Evolutionary conservation across 2,113 vertebrate genomes (phyloP), one percentile per base, ranked within the genome.

Genomic region (Apistogramma diplotaenia): DNA sequence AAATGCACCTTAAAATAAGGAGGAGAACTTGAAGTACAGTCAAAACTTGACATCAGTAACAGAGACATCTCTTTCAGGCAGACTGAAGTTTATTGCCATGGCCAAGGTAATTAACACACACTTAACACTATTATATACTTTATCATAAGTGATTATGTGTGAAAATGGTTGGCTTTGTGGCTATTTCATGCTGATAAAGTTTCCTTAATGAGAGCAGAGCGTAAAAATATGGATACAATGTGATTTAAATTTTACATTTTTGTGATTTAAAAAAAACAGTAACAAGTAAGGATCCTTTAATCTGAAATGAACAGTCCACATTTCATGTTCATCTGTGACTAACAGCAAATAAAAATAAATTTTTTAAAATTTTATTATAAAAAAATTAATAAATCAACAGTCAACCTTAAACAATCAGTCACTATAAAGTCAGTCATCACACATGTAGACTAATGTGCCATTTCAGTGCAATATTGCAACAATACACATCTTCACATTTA

Each of bases 221-320:
- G 23, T 4, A 31, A 0, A 5, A 29, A 59, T 62, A 4, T 37
- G 1, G 4, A 0, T 25, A 43, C 9, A 65, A 43, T 0, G 61
- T 6, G 18, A 65, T 59, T 31, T 4, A 13, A 37, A 10, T 37
- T 29, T 59, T 16, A 0, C 4, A 1, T 59, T 57, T 56, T 31
- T 31, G 3, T 31, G 29, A 31, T 31, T 4, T 4, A n/a, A 31
- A 31, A 31, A n/a, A n/a, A n/a, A n/a, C n/a, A n/a, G n/a, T n/a
- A 31, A 31, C 5, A 31, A 31, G 5, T 31, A n/a, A n/a, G n/a
- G n/a, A n/a, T n/a, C n/a, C 5, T 6, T 37, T 37, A 37, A 7
- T 37, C 35, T 6, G 8, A 5, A 37, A 5, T 37, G 8, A 37
- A 37, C 8, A 37, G 35, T 37, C 2, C 8, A 8, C 8, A 8